Base-by-base conservation (phyloP, 2,888 invertebrate genomes). In the Metacarcinus magister region DNA sequence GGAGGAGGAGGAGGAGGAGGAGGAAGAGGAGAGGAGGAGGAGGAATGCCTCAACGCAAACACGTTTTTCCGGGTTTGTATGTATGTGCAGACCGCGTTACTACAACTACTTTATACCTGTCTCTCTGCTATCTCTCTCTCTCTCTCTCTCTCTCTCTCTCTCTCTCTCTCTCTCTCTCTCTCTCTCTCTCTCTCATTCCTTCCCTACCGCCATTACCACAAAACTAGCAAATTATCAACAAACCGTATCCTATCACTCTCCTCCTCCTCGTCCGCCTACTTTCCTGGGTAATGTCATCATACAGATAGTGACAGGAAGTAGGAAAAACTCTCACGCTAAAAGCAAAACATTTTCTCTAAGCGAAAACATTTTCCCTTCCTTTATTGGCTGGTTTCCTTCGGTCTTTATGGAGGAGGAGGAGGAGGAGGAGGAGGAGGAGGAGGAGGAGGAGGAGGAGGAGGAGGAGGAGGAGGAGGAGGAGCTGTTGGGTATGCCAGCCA, bases 131-230 rank as follows among this genome's bases (percentile, higher is more conserved):
- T 60, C 75, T 75, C 28, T 75, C 28, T 75, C 75, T 75, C 75
- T 75, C 75, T 75, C 82, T 82, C 82, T 82, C 82, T 82, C 82
- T 82, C 82, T 82, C 82, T 82, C 82, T 82, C 82, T 82, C 82
- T 82, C 82, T 82, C 82, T 82, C 82, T 82, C 82, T 82, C 82
- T 82, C 82, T 82, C 82, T 82, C 82, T 82, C 82, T 82, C 82
- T 82, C 82, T 82, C 82, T 82, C 82, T 32, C 32, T 82, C 32
- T 82, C 32, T 32, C 32, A 0, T 8, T 82, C 67, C 23, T 32
- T 32, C 28, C 7, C 2, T 23, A 67, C 23, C 67, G 19, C 67
- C n/a, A 23, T 67, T 23, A 23, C 48, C 48, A 48, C 48, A 5
- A 48, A 0, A 1, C 5, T 1, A 23, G 4, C 67, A 67, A 67